Conservation (phyloP, 30 jellyfish, hydroid and myxozoan species). For the Calvadosia cruxmelitensis region DNA sequence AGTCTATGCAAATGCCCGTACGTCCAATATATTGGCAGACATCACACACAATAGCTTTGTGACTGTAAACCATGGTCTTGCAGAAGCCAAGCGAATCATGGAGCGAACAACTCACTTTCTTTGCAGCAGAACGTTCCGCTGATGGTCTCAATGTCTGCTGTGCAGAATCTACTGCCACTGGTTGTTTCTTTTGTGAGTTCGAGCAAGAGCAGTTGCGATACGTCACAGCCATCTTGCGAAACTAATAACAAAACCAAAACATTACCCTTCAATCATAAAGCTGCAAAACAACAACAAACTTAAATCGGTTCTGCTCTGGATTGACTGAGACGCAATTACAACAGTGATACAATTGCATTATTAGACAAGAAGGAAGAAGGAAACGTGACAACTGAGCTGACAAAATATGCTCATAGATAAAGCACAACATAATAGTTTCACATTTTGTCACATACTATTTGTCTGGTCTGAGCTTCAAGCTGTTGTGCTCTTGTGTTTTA, state of each 20-base stretch:
- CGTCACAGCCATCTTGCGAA: not conserved
- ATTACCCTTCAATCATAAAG: not conserved
- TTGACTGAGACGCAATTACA: too few species aligned
- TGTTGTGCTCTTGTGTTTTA: too few species aligned
- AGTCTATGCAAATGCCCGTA: not conserved
- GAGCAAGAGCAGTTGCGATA: not conserved
- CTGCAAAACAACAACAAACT: too few species aligned
- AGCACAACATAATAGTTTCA: too few species aligned
- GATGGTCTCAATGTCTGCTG: too few species aligned
- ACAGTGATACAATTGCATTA: too few species aligned
- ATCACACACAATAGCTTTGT: not conserved
- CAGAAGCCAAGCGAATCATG: not conserved
- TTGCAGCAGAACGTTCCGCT: not conserved
- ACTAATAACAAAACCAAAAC: not conserved
- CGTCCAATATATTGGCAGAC: not conserved
- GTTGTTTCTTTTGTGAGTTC: not conserved
- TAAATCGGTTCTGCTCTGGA: too few species aligned
- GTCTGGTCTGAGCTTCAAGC: too few species aligned
- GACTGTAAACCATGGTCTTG: not conserved
- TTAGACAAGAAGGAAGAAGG: too few species aligned
- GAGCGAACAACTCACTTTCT: not conserved
- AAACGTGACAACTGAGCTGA: too few species aligned
- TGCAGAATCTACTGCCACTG: not conserved
- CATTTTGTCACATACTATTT: too few species aligned
- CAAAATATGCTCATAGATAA: too few species aligned